Evolutionary conservation across 2,797 vertebrate genomes (phyloP).

Genomic region (Phrynocephalus guinanensis): DNA sequence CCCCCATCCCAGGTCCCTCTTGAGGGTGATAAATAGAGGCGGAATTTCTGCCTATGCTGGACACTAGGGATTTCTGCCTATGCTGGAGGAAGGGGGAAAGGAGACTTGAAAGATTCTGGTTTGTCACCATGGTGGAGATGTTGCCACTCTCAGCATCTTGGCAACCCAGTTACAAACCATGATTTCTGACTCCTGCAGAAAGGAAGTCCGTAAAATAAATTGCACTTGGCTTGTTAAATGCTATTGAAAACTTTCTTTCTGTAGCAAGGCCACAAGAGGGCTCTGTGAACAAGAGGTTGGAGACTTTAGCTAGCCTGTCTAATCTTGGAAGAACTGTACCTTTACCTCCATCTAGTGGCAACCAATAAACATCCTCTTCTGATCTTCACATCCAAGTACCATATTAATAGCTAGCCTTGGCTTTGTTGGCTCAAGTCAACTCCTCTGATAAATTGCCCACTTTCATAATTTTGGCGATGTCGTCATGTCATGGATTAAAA

Average conservation of each 20-base stretch:
- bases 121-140: no score
- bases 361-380: background rate
- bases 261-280: background rate
- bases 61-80: no score
- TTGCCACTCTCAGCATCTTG: no score
- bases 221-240: background rate
- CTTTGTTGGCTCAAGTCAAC: background rate
- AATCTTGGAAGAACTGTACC: background rate
- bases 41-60: no score
- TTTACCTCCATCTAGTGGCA: constrained; percentile 25
- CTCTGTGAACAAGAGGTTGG: background rate
- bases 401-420: background rate
- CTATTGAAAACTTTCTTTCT: background rate
- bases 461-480: background rate
- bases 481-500: background rate
- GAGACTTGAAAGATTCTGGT: no score
- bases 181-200: no score
- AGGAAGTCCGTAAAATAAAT: no score
- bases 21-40: no score
- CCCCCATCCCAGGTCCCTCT: no score
- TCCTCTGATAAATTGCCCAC: background rate
- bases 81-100: no score
- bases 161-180: no score
- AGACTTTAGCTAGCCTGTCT: no score
- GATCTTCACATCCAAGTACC: background rate